Evolutionary conservation across 2,797 vertebrate genomes (phyloP), one percentile per base, ranked within the genome.

Genomic region (Anguilla obscura): DNA sequence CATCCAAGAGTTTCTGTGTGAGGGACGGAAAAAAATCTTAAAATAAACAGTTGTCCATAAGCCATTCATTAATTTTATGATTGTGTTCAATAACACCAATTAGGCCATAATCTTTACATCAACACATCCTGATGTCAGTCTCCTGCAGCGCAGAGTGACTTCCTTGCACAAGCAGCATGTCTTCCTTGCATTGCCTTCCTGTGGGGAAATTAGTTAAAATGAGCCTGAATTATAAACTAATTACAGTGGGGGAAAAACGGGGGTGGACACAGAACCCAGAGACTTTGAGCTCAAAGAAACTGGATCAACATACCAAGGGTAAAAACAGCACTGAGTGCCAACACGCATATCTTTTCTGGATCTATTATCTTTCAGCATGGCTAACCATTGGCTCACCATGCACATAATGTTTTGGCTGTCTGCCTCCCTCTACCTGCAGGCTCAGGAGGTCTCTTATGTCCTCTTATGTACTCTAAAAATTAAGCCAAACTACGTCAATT

Each of bases 21-120:
- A 50, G 9, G 10, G 36, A 14, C 7, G 1, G 9, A 27, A 58
- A 84, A 30, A 16, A 14, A 33, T 56, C 83, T 24, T 52, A 24
- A 83, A 83, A 83, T 50, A 83, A 48, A 52, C 80, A 50, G 27
- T 50, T n/a, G 8, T 83, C 40, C 48, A 83, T 27, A 4, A n/a
- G 36, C 80, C 80, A 50, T 52, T 83, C 12, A 83, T 83, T 27
- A n/a, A 52, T 83, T 76, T 45, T 76, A 16, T 50, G 45, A 24
- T 82, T 82, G 8, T n/a, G 45, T n/a, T 24, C 79, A 79, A 82
- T 82, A n/a, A 56, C n/a, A 84, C 8, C 82, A 84, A 33, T 33
- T 58, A 54, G 9, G 1, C 33, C 16, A n/a, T 27, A 33, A 56
- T 84, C 50, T 56, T 84, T 54, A 16, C 40, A 48, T 84, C 50